A percentile compares a stretch with the other conserved stretches of the same genome.
phyloP scores from a whole-genome alignment of 37 sponge, comb jelly and placozoan species.

The Beroe ovata region DNA sequence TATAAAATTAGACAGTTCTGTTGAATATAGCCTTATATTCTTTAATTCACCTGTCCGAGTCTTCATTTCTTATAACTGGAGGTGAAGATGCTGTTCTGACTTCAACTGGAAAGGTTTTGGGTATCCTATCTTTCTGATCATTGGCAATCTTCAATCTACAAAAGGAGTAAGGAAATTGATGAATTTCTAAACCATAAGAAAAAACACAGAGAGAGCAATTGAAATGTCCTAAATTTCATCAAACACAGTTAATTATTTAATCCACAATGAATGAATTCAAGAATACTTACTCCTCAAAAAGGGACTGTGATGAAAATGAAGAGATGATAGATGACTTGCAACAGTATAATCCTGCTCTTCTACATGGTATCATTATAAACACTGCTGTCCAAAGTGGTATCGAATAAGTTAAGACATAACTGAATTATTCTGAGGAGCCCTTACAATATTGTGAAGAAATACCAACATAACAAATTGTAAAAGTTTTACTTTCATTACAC shows the following conservation, averaged over 20 bases:
- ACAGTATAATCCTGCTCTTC: not conserved
- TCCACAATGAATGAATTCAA: not conserved
- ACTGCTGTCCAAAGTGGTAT: too few species aligned
- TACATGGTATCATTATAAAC: not conserved
- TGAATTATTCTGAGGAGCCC: too few species aligned
- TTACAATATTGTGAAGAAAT: too few species aligned
- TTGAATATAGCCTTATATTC: too few species aligned
- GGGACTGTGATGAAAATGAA: not conserved
- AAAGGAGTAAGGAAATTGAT: slow-evolving; percentile 29
- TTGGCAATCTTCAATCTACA: not conserved
- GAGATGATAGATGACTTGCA: not conserved
- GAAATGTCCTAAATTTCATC: not conserved
- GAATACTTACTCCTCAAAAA: slow-evolving; percentile 7
- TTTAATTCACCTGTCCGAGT: not conserved
- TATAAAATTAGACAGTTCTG: not conserved
- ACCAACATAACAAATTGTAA: too few species aligned
- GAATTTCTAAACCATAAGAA: not conserved
- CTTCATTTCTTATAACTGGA: not conserved
- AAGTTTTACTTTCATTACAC: too few species aligned
- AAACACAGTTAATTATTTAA: not conserved
- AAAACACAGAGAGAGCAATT: not conserved
- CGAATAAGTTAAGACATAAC: too few species aligned
- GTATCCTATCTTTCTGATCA: not conserved
- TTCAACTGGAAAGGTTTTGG: slow-evolving; percentile 47
- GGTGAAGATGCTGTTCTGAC: slow-evolving; percentile 20